phyloP scores from a whole-genome alignment of 2,888 invertebrate species.

The Oasisia sp. region DNA sequence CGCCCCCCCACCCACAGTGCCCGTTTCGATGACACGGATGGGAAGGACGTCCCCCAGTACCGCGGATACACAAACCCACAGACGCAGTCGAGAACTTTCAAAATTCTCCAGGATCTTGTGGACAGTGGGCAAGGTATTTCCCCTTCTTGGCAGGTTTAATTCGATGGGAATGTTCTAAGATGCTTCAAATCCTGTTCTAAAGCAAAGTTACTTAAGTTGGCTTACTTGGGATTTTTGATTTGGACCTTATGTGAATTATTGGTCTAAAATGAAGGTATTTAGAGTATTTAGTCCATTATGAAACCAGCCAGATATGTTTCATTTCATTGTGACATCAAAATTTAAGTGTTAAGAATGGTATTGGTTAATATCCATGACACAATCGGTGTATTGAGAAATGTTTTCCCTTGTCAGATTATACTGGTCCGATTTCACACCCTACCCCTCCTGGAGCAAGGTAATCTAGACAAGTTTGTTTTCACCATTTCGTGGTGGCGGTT shows the following conservation, averaged over 20 bases:
- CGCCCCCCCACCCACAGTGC: conserved; percentile 1
- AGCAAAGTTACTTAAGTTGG: not conserved
- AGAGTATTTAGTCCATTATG: not conserved
- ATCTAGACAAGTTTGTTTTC: conserved; percentile 17
- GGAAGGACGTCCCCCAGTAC: not conserved
- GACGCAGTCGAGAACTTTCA: conserved; percentile 35
- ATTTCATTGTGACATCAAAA: not conserved
- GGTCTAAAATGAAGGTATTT: not conserved
- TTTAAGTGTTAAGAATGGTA: not conserved
- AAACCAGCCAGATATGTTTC: not conserved
- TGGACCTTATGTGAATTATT: not conserved
- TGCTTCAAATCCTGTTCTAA: not conserved
- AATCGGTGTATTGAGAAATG: not conserved
- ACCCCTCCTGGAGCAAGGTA: conserved; percentile 3
- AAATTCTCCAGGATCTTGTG: conserved; percentile 29
- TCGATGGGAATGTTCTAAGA: not conserved
- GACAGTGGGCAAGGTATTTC: conserved; percentile 34
- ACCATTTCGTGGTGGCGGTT: not conserved
- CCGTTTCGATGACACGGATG: not conserved
- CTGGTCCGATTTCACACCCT: conserved; percentile 10
- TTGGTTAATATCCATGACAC: not conserved
- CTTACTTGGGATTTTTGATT: not conserved
- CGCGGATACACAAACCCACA: conserved; percentile 27
- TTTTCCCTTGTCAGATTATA: conserved; percentile 11
- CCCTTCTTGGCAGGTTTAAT: not conserved